These are phyloP conservation scores for Dilophus febrilis DNA, from an alignment of 2,888 invertebrate genomes.

Conservation along the genomic window DNA sequence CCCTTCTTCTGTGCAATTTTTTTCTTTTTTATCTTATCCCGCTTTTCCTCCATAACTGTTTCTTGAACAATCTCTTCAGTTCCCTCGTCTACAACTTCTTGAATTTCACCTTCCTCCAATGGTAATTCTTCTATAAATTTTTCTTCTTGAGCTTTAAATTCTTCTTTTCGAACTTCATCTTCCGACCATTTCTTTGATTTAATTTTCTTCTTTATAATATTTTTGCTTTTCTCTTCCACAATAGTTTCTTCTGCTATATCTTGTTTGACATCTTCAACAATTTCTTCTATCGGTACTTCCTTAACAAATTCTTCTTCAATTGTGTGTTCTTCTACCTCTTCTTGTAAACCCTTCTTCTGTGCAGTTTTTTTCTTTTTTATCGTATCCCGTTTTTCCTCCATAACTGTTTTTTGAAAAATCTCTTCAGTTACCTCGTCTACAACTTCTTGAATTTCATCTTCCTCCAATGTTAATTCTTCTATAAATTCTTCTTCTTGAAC, in stretches of 20 bases:
- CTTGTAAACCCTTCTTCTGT: slow-evolving; percentile 8
- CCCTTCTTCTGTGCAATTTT: no score
- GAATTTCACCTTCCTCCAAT: slow-evolving; percentile 2
- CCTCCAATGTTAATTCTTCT: no score
- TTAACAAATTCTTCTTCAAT: slow-evolving; percentile 18
- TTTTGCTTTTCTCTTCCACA: slow-evolving; percentile 6
- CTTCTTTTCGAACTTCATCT: slow-evolving; percentile 21
- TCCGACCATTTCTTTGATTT: slow-evolving; percentile 27
- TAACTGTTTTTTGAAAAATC: slow-evolving; percentile 18
- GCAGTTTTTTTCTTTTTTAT: slow-evolving; percentile 20
- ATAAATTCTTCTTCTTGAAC: no score
- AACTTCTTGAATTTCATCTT: no score
- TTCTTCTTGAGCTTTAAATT: slow-evolving; percentile 7
- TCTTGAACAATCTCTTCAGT: slow-evolving; percentile 4
- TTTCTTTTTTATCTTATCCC: slow-evolving; percentile 12
- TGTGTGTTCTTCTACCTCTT: no score
- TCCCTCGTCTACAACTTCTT: neutral
- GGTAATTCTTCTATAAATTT: no score
- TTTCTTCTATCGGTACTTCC: slow-evolving; percentile 11
- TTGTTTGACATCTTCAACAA: neutral
- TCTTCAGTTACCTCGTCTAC: no score
- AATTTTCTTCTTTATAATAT: slow-evolving; percentile 18
- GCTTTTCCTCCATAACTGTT: slow-evolving; percentile 12
- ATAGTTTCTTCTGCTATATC: neutral
- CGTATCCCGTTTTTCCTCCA: slow-evolving; percentile 19